Evolutionary conservation across 2,113 vertebrate genomes (phyloP).

Genomic region (Poeciliopsis retropinna): DNA sequence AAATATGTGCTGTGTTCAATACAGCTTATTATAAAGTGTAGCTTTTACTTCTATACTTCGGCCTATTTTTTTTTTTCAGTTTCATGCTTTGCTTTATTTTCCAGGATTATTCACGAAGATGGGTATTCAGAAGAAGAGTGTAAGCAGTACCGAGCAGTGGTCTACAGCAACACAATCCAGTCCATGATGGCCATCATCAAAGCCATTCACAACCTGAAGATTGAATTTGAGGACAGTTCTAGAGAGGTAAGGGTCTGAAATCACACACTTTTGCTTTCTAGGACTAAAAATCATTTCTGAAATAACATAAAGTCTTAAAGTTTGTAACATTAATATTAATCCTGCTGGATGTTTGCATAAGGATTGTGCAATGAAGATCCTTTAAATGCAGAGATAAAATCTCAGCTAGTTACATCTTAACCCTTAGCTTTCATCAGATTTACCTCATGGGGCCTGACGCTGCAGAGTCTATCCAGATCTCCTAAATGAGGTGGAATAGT

Average conservation of each 20-base stretch:
- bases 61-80: background rate
- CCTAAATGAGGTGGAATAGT: conserved; percentile 1
- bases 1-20: background rate
- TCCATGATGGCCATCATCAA: conserved; percentile 99
- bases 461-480: conserved; percentile 1
- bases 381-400: background rate
- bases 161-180: conserved; percentile 99
- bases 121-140: conserved; percentile 98
- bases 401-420: background rate
- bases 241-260: conserved; percentile 82
- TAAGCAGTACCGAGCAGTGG: conserved; percentile 95
- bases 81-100: background rate
- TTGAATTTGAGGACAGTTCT: conserved; percentile 89
- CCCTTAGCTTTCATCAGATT: conserved; percentile 10
- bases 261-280: background rate
- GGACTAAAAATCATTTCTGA: no score
- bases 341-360: no score
- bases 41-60: background rate
- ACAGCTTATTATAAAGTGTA: conserved; percentile 4
- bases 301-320: background rate
- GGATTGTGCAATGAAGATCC: no score
- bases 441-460: conserved; percentile 15
- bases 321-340: background rate
- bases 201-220: conserved; percentile 94
- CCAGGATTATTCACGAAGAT: conserved; percentile 96